These are phyloP conservation scores for Hirudinaria manillensis DNA, from an alignment of 2,888 invertebrate species.

Conservation along the genomic window DNA sequence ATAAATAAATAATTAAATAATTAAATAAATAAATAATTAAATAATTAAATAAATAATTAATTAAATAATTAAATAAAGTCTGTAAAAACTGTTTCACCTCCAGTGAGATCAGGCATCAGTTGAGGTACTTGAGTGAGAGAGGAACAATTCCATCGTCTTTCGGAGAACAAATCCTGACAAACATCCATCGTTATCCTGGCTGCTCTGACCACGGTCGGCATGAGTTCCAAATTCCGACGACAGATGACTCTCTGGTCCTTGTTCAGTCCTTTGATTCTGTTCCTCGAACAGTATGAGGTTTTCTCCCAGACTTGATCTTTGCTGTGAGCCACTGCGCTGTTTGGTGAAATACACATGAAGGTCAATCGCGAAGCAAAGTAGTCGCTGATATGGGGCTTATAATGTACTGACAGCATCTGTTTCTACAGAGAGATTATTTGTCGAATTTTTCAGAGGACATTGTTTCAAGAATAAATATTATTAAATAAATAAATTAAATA, in stretches of 20 bases:
- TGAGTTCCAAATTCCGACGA: conserved; percentile 54
- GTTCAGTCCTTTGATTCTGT: conserved; percentile 40
- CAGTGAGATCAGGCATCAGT: conserved; percentile 68
- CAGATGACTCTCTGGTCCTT: conserved; percentile 47
- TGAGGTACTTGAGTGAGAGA: conserved; percentile 68
- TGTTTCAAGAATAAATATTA: too few species aligned
- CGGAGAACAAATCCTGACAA: conserved; percentile 67
- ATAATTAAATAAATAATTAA: too few species aligned
- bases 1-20: too few species aligned
- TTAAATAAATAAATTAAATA: too few species aligned
- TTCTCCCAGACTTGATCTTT: conserved; percentile 2
- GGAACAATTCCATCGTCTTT: conserved; percentile 78
- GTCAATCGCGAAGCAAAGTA: too few species aligned
- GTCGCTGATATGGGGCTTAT: too few species aligned
- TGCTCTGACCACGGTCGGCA: conserved; percentile 71
- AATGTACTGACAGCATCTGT: too few species aligned
- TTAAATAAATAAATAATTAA: too few species aligned
- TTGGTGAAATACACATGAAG: too few species aligned
- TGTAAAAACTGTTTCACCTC: conserved; percentile 60
- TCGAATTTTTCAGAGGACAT: too few species aligned
- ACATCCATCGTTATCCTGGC: conserved; percentile 62
- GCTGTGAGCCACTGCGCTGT: background rate
- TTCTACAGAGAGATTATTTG: too few species aligned
- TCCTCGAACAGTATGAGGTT: conserved; percentile 33
- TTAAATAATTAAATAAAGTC: too few species aligned